Base-by-base conservation (phyloP, 2,113 vertebrate genomes). In the Fregata magnificens region DNA sequence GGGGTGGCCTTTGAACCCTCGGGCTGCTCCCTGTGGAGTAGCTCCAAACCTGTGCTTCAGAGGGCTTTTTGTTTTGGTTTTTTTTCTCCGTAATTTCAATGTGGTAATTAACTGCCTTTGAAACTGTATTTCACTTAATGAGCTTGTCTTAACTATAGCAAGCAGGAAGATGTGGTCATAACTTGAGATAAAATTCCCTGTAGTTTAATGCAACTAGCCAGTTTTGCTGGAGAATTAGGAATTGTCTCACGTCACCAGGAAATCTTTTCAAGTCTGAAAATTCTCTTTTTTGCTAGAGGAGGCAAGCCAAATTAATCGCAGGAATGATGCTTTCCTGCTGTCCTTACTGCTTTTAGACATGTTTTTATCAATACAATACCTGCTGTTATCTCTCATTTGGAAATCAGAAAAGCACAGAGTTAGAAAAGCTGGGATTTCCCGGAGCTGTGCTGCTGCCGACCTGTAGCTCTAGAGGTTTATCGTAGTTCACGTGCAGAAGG, bases 101-200 rank as follows among this genome's bases (percentile, higher is more conserved):
- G 53, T 4, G 5, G 26, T 78, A 76, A 76, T 88, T 69, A 7
- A 7, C 22, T 52, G 26, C 67, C 59, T 91, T 63, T 49, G 70
- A 85, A 90, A 40, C 26, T 1, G 0, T n/a, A 17, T 65, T 77
- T 92, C 36, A 18, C 28, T 70, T 14, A 29, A 44, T 10, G 49
- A 13, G 25, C 76, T 91, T 34, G 24, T 69, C 63, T 49, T 21
- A 36, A 9, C 44, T 49, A 1, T 3, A 55, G 52, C 0, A 1
- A 79, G 42, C 32, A 63, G 70, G 49, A 71, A n/a, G 31, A 62
- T 12, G 34, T 29, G 50, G 31, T 78, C 0, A 1, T 17, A 74
- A 20, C 32, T 36, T 42, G 76, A 70, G 83, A 49, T 36, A 65
- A 44, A 86, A 69, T 17, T 77, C 55, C 58, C 77, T 36, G 24